Percentiles rank a stretch among this genome's conserved stretches.
Conservation (phyloP, 2,888 invertebrate genomes). For the Glaucopsyche alexis region DNA sequence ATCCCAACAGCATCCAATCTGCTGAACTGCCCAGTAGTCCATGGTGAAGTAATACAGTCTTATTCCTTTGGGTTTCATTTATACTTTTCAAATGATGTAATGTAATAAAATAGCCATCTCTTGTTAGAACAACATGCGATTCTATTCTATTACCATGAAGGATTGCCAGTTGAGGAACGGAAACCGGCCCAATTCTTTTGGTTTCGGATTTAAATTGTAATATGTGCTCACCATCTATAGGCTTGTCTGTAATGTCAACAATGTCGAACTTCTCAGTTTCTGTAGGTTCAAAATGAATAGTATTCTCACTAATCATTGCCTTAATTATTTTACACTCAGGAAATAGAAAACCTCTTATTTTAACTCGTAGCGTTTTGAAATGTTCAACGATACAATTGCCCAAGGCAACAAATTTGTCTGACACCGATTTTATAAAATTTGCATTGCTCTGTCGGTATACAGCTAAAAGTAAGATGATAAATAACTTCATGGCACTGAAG, state of each 20-base stretch:
- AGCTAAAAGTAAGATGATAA: background rate
- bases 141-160: constrained; percentile 56
- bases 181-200: constrained; percentile 45
- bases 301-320: background rate
- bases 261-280: background rate
- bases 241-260: background rate
- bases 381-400: background rate
- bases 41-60: constrained; percentile 55
- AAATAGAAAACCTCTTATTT: constrained; percentile 2
- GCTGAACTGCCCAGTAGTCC: constrained; percentile 65
- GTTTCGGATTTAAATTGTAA: constrained; percentile 43
- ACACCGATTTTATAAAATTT: constrained; percentile 24
- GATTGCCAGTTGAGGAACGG: constrained; percentile 54
- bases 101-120: constrained; percentile 60
- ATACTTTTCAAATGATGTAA: constrained; percentile 52
- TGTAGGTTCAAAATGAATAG: background rate
- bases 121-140: constrained; percentile 55
- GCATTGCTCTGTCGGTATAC: background rate
- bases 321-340: constrained; percentile 8
- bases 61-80: constrained; percentile 42
- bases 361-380: background rate
- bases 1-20: constrained; percentile 65
- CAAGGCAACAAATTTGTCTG: background rate
- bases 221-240: background rate
- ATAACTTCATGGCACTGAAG: background rate